Evolutionary conservation across 2,888 invertebrate genomes (phyloP).

Genomic region (Amphipyra tragopoginis): DNA sequence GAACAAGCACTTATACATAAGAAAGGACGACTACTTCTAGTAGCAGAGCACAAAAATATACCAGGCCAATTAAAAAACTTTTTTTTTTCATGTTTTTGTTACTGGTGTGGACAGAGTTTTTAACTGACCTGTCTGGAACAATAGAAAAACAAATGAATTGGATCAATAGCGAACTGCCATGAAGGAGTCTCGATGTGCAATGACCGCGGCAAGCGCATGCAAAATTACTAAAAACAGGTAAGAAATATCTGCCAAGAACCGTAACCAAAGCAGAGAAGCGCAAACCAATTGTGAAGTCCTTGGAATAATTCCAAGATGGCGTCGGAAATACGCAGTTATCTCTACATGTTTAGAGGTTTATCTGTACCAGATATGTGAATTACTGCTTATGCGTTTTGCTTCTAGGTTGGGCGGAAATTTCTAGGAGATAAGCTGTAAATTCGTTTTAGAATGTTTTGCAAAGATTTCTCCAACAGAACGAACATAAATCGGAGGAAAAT

Average conservation of each 20-base stretch:
- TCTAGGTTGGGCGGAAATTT: constrained; percentile 4
- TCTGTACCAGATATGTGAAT: constrained; percentile 26
- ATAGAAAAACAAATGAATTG: no score
- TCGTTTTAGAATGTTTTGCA: background rate
- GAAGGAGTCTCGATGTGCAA: no score
- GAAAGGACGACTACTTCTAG: no score
- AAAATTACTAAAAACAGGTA: constrained; percentile 1
- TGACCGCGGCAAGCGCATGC: no score
- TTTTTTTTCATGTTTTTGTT: no score
- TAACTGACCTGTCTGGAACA: no score
- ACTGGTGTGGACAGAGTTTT: no score
- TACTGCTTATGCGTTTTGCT: constrained; percentile 11
- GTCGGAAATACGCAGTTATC: constrained; percentile 27
- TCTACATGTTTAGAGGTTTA: constrained; percentile 17
- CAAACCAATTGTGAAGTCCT: constrained; percentile 15
- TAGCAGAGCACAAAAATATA: no score
- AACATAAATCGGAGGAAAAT: no score
- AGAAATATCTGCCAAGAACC: background rate
- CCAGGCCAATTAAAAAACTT: no score
- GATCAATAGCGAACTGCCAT: no score
- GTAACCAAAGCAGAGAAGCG: constrained; percentile 4
- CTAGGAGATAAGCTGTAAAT: constrained; percentile 1
- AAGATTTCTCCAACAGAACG: background rate
- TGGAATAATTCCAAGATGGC: constrained; percentile 43
- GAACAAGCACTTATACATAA: no score